Conservation (phyloP, 2,113 vertebrate species). For the Oplegnathus fasciatus region DNA sequence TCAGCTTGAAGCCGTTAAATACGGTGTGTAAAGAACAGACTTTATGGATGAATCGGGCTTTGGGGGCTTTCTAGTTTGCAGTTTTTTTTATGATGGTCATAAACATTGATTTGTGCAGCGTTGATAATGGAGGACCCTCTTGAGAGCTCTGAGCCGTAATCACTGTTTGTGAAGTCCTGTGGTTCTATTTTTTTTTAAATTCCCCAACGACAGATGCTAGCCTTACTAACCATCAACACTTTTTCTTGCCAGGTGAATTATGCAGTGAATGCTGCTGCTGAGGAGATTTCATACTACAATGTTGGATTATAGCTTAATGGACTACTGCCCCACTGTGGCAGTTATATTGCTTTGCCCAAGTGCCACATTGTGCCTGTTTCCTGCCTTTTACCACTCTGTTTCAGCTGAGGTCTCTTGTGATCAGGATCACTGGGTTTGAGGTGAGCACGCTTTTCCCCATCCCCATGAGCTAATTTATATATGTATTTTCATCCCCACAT, state of each 20-base stretch:
- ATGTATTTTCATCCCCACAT: conserved; percentile 8
- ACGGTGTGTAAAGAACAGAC: conserved; percentile 13
- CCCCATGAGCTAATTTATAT: neutral
- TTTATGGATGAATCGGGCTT: conserved; percentile 65
- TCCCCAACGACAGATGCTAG: conserved; percentile 10
- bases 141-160: conserved; percentile 77
- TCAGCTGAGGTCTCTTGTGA: conserved; percentile 40
- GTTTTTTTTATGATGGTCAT: conserved; percentile 78
- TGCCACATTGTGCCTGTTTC: conserved; percentile 20
- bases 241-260: conserved; percentile 38
- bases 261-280: conserved; percentile 20
- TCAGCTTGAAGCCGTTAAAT: conserved; percentile 31
- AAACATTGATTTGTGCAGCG: conserved; percentile 83
- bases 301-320: conserved; percentile 58
- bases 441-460: conserved; percentile 42
- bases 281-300: conserved; percentile 28
- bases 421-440: conserved; percentile 79
- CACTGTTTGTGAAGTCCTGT: conserved; percentile 70
- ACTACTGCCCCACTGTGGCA: conserved; percentile 76
- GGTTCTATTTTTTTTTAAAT: conserved; percentile 23
- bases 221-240: conserved; percentile 17
- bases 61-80: conserved; percentile 58
- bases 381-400: conserved; percentile 26
- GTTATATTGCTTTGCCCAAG: conserved; percentile 32
- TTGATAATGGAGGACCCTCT: conserved; percentile 78